A percentile compares a stretch with the other conserved stretches of the same genome.
Conservation (phyloP, 2,797 vertebrate species). For the Sarcoramphus papa region DNA sequence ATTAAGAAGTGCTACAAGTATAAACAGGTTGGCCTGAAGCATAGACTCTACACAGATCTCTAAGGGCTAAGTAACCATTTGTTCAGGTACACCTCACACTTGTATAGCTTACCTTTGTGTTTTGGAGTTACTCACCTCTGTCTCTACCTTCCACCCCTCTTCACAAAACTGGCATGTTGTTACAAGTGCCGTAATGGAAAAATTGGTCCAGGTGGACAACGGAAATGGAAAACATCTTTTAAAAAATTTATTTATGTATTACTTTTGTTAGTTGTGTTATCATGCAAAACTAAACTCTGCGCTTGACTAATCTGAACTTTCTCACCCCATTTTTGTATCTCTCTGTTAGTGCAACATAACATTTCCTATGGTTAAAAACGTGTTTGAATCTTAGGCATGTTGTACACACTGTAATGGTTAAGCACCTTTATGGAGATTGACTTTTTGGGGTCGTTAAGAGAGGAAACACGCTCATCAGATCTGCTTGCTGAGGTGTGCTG, state of each 20-base stretch:
- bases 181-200: not conserved
- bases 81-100: not conserved
- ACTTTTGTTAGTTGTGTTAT: not conserved
- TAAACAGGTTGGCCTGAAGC: not conserved
- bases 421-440: not conserved
- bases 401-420: fast-evolving
- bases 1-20: not conserved
- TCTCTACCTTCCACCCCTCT: not conserved
- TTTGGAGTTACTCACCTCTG: not conserved
- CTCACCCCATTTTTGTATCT: not conserved
- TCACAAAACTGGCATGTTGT: not conserved
- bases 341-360: not conserved
- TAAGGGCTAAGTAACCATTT: not conserved
- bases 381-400: not conserved
- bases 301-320: not conserved
- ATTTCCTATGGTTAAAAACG: not conserved
- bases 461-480: not conserved
- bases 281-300: not conserved
- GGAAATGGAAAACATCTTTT: not conserved
- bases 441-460: not conserved
- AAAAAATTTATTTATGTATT: not conserved
- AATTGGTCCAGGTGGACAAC: not conserved
- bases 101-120: not conserved
- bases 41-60: not conserved
- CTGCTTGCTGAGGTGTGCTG: not conserved